Base-by-base conservation (phyloP, 2,888 invertebrate species). In the Lepeophtheirus nordmannii region DNA sequence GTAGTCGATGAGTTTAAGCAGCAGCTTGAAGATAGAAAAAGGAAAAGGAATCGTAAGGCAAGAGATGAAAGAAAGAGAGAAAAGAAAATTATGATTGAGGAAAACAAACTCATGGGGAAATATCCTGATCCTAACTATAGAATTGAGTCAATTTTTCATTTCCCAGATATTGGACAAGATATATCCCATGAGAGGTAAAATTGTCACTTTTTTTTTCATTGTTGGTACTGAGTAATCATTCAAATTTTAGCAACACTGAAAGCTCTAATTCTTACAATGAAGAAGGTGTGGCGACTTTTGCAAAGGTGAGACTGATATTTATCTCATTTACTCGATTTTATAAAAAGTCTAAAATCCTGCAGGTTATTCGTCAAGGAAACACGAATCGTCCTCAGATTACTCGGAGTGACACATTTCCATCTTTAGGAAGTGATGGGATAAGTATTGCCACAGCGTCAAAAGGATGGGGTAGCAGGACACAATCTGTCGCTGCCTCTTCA, bases 51-150 rank as follows among this genome's bases (percentile, higher is more conserved):
- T 58, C 83, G 83, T 10, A 80, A 83, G 30, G 84, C 83, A 57
- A 82, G 85, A 11, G 87, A 89, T 17, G 93, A 93, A 73, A 82
- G 82, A 30, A 83, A 84, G 40, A 82, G 87, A 3, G 89, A 90
- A 73, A 84, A 83, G 69, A 82, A 84, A n/a, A 85, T 85, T 69
- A 83, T 81, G 66, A 82, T 82, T 69, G 82, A 85, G 70, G 85
- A 86, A 76, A 81, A 87, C 75, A 79, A 82, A 72, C 77, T 80
- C 74, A 80, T 87, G 82, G 83, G 88, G 71, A 77, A 83, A 78
- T 76, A 83, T 74, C 74, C 83, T 66, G 62, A 57, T 37, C 74
- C 81, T 56, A 77, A 81, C 38, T 79, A 83, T 41, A 83, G 84
- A 71, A 80, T 88, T 67, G 82, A 85, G 72, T 83, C 76, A n/a